Evolutionary conservation across 1,140 invertebrate species (phyloP).

Genomic region (Oscheius sp.): DNA sequence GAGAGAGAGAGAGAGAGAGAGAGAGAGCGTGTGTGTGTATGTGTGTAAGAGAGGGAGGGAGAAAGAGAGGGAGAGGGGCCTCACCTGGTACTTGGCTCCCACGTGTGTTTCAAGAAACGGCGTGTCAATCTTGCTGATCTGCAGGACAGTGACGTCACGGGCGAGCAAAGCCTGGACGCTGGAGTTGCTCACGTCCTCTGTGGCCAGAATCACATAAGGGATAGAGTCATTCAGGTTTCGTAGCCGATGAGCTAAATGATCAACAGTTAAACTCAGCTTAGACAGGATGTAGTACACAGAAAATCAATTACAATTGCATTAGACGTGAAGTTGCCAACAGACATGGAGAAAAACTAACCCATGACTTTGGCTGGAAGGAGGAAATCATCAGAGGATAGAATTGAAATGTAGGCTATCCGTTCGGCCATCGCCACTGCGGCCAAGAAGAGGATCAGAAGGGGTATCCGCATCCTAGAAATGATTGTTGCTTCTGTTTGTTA

Average conservation of each 20-base stretch:
- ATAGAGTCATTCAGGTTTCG: constrained; percentile 22
- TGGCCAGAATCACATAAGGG: constrained; percentile 41
- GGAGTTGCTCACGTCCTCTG: constrained; percentile 36
- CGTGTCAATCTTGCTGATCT: constrained; percentile 43
- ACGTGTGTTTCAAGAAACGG: constrained; percentile 41
- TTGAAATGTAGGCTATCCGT: constrained; percentile 40
- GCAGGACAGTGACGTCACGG: constrained; percentile 22
- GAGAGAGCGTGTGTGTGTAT: no score
- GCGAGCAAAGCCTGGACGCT: constrained; percentile 17
- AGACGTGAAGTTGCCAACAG: not conserved
- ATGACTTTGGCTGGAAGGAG: constrained; percentile 42
- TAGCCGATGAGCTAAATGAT: constrained; percentile 21
- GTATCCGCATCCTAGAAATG: not conserved
- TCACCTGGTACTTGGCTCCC: constrained; percentile 45
- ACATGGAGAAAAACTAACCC: constrained; percentile 20
- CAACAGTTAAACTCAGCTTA: not conserved
- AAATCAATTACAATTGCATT: not conserved
- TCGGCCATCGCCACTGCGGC: not conserved
- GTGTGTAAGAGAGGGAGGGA: no score
- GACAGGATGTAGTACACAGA: not conserved
- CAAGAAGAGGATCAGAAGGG: constrained; percentile 3
- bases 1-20: no score
- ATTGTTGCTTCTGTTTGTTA: not conserved
- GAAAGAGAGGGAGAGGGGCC: not conserved
- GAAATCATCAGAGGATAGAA: constrained; percentile 44